Evolutionary conservation across 1,140 invertebrate species (phyloP).

Genomic region (Globodera ellingtonae): DNA sequence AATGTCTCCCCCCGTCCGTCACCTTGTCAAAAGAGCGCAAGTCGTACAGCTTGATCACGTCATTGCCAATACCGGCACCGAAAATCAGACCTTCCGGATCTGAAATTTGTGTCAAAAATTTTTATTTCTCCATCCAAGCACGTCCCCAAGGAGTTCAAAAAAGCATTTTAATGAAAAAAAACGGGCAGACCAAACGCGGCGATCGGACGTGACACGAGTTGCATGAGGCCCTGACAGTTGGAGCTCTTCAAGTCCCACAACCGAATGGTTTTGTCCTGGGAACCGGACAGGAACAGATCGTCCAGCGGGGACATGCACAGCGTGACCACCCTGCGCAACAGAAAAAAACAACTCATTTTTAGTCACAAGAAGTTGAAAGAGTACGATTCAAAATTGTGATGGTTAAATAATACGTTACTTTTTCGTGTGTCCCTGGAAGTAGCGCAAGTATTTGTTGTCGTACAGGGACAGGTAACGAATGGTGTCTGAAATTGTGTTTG

Average conservation of each 20-base stretch:
- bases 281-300: slow-evolving; percentile 97
- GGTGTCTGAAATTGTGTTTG: slow-evolving; percentile 75
- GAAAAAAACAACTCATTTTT: not conserved
- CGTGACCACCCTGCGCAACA: slow-evolving; percentile 78
- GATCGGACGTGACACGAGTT: slow-evolving; percentile 88
- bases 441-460: slow-evolving; percentile 96
- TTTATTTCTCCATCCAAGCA: no score
- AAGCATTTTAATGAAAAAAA: no score
- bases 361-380: no score
- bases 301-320: slow-evolving; percentile 94
- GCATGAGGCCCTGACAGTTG: slow-evolving; percentile 95
- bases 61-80: slow-evolving; percentile 95
- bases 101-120: slow-evolving; percentile 77
- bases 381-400: not conserved
- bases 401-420: slow-evolving; percentile 70
- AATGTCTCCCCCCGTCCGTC: not conserved
- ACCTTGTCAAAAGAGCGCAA: slow-evolving; percentile 90
- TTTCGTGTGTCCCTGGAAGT: slow-evolving; percentile 86
- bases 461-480: slow-evolving; percentile 94
- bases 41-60: slow-evolving; percentile 94
- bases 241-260: slow-evolving; percentile 95
- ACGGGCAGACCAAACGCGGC: slow-evolving; percentile 84
- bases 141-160: no score
- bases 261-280: slow-evolving; percentile 90
- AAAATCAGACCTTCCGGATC: slow-evolving; percentile 98